Conservation (phyloP, 1,140 invertebrate genomes). For the Chlorops oryzae region DNA sequence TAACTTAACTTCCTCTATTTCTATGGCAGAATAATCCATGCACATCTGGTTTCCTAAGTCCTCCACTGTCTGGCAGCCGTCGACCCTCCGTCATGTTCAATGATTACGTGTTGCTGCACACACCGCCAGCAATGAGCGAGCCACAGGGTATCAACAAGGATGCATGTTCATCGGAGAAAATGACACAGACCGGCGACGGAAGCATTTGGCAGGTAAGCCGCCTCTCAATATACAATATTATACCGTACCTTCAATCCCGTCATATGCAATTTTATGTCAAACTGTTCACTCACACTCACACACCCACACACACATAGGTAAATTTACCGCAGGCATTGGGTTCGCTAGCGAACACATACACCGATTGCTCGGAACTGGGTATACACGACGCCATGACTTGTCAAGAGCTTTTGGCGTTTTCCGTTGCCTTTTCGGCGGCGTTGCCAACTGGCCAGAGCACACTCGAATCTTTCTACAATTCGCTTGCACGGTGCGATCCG, state of each 20-base stretch:
- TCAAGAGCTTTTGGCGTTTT: conserved; percentile 83
- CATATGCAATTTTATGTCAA: no score
- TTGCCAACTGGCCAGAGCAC: conserved; percentile 81
- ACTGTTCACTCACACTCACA: no score
- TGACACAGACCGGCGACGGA: conserved; percentile 75
- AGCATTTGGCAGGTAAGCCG: conserved; percentile 57
- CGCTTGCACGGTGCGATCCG: conserved; percentile 59
- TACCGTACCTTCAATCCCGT: neutral
- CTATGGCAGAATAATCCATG: conserved; percentile 39
- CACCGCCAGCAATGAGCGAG: conserved; percentile 49
- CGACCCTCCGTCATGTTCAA: conserved; percentile 83
- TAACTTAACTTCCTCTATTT: no score
- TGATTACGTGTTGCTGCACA: conserved; percentile 72
- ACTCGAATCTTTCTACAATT: conserved; percentile 72
- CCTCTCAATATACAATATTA: no score
- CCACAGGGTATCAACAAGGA: conserved; percentile 53
- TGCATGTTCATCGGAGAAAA: conserved; percentile 79
- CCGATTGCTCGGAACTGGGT: conserved; percentile 52
- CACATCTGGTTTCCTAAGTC: conserved; percentile 48
- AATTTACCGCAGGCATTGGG: conserved; percentile 43
- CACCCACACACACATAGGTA: conserved; percentile 22
- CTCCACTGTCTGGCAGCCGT: conserved; percentile 59
- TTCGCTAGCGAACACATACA: conserved; percentile 42
- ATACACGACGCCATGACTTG: conserved; percentile 70
- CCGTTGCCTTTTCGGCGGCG: conserved; percentile 83